Conservation (phyloP, 2,797 vertebrate genomes). For the Aselliscus stoliczkanus region DNA sequence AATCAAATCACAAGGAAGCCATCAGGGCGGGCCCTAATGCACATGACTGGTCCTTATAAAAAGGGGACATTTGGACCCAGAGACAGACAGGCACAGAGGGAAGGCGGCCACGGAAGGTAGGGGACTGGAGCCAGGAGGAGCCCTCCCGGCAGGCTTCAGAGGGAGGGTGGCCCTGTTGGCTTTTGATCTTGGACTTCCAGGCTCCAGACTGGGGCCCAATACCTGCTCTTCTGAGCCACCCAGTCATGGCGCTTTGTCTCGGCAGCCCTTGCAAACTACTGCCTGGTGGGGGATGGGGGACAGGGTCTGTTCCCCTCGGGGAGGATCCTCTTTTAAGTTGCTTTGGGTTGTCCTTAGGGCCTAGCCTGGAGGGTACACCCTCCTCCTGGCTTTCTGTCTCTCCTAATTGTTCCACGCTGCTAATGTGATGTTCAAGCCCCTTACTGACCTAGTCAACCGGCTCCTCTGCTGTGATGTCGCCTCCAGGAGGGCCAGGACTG, state of each 20-base stretch:
- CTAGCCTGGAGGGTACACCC: rapidly evolving
- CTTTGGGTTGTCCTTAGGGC: too few relatives aligned
- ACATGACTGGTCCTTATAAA: rapidly evolving
- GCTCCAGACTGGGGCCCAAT: too few relatives aligned
- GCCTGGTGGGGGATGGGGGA: too few relatives aligned
- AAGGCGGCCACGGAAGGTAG: rapidly evolving
- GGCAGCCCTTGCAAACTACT: too few relatives aligned
- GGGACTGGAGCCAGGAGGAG: too few relatives aligned
- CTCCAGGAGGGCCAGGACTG: rapidly evolving
- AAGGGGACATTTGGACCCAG: rapidly evolving
- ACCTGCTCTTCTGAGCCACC: rapidly evolving
- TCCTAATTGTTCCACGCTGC: rapidly evolving
- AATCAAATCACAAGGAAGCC: not conserved
- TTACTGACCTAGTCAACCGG: rapidly evolving
- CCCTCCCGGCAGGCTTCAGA: too few relatives aligned
- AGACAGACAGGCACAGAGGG: rapidly evolving
- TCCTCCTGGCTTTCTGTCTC: rapidly evolving
- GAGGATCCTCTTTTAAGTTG: rapidly evolving
- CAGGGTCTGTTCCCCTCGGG: rapidly evolving
- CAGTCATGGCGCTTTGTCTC: rapidly evolving
- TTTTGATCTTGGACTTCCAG: rapidly evolving
- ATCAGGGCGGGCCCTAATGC: rapidly evolving
- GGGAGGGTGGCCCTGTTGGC: rapidly evolving
- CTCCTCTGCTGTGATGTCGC: rapidly evolving
- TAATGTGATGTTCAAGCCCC: rapidly evolving